Percentiles rank a stretch among this genome's conserved stretches.
These are phyloP conservation scores for Porites lutea DNA, from an alignment of 64 coral and sea anemone species.

Conservation along the genomic window DNA sequence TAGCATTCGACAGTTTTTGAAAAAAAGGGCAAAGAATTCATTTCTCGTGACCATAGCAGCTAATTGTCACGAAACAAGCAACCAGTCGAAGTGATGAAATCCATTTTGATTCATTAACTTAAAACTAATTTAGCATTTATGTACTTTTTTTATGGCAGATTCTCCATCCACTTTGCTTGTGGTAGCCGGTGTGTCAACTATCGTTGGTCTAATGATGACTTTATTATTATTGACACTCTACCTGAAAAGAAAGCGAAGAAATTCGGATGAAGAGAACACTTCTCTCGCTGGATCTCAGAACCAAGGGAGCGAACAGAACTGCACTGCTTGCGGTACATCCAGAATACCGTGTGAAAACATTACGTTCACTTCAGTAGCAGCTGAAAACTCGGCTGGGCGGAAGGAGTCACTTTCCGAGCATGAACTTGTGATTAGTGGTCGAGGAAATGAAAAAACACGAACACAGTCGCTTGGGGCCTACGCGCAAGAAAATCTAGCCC, in stretches of 20 bases:
- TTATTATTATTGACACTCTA: slow-evolving; percentile 45
- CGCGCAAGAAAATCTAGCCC: neutral
- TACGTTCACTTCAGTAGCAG: neutral
- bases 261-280: slow-evolving; percentile 21
- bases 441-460: neutral
- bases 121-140: neutral
- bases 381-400: neutral
- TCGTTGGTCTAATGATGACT: slow-evolving; percentile 28
- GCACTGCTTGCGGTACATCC: neutral
- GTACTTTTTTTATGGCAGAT: neutral
- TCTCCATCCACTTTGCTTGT: slow-evolving; percentile 19
- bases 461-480: slow-evolving; percentile 29
- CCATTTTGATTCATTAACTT: neutral
- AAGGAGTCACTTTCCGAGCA: slow-evolving; percentile 22
- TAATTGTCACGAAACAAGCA: too few species aligned
- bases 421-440: neutral
- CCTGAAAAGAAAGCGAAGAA: slow-evolving; percentile 35
- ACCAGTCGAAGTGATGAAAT: too few species aligned
- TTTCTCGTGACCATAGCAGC: too few species aligned
- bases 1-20: too few species aligned
- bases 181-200: slow-evolving; percentile 18
- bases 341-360: neutral
- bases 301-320: slow-evolving; percentile 31
- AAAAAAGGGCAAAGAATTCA: too few species aligned
- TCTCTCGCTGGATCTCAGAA: neutral